Conservation (phyloP, 2,888 invertebrate genomes). For the Sphaerophoria taeniata region DNA sequence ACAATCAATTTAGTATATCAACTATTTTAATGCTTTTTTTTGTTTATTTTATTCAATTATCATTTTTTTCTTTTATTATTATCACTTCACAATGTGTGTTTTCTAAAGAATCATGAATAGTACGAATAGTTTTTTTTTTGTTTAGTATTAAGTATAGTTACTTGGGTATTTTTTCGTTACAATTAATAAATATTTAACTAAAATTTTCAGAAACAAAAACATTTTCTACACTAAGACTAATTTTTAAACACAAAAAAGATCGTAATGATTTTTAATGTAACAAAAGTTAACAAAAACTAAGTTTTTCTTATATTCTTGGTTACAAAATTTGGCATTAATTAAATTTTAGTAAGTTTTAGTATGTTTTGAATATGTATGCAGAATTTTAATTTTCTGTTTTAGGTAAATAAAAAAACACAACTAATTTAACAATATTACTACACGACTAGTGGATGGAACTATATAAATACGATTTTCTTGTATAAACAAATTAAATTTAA, state of each 20-base stretch:
- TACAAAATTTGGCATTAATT: constrained; percentile 71
- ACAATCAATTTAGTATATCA: constrained; percentile 51
- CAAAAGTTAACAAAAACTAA: constrained; percentile 40
- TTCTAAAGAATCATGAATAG: constrained; percentile 68
- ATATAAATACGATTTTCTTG: constrained; percentile 54
- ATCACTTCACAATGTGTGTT: constrained; percentile 73
- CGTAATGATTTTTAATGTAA: constrained; percentile 23
- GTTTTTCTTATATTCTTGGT: constrained; percentile 56
- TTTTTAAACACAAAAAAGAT: neutral
- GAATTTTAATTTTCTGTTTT: constrained; percentile 25
- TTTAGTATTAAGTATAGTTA: constrained; percentile 52
- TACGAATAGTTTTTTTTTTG: constrained; percentile 64
- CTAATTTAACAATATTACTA: constrained; percentile 69
- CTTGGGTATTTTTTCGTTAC: constrained; percentile 35
- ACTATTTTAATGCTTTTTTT: constrained; percentile 60
- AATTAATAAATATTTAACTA: constrained; percentile 63
- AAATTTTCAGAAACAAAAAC: constrained; percentile 31
- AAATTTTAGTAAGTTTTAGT: constrained; percentile 38
- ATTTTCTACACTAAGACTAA: constrained; percentile 64
- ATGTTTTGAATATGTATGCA: constrained; percentile 22
- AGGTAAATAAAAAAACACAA: constrained; percentile 56
- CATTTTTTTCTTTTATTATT: constrained; percentile 55
- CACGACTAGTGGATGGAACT: constrained; percentile 74
- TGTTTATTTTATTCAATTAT: constrained; percentile 33
- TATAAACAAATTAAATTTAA: constrained; percentile 44